Conservation (phyloP, 2,797 vertebrate genomes). For the Cyclopterus lumpus region DNA sequence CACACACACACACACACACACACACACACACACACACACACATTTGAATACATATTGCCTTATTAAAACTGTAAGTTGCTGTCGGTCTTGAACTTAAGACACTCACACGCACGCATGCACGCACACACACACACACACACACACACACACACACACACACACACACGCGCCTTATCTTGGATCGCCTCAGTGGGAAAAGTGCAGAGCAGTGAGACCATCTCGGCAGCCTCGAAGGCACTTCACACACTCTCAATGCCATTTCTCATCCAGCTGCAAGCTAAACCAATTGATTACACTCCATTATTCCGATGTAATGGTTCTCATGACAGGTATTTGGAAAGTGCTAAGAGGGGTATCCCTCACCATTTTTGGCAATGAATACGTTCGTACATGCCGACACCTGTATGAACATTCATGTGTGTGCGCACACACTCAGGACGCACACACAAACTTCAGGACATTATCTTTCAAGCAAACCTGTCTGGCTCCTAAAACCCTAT, state of each 20-base stretch:
- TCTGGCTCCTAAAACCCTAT: constrained; percentile 40
- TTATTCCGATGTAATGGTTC: constrained; percentile 52
- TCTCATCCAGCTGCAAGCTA: constrained; percentile 52
- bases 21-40: constrained; percentile 49
- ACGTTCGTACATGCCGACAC: constrained; percentile 6
- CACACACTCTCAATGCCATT: constrained; percentile 44
- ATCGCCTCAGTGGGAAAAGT: background rate
- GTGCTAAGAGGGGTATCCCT: background rate
- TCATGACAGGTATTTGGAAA: constrained; percentile 44
- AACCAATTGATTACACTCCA: constrained; percentile 55
- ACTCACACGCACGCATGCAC: too few species aligned
- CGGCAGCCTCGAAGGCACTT: constrained; percentile 26
- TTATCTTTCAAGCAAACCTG: constrained; percentile 57
- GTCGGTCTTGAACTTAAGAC: constrained; percentile 22
- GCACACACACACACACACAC: background rate
- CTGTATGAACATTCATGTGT: constrained; percentile 12
- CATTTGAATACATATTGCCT: constrained; percentile 61
- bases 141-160: too few species aligned
- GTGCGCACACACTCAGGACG: background rate
- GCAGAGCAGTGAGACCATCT: constrained; percentile 4
- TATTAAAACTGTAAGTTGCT: constrained; percentile 55
- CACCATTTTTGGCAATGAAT: constrained; percentile 17
- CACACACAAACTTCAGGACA: constrained; percentile 23
- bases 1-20: constrained; percentile 41
- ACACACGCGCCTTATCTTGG: too few species aligned